Evolutionary conservation across 2,888 invertebrate species (phyloP).

Genomic region (Lasioglossum calceatum): DNA sequence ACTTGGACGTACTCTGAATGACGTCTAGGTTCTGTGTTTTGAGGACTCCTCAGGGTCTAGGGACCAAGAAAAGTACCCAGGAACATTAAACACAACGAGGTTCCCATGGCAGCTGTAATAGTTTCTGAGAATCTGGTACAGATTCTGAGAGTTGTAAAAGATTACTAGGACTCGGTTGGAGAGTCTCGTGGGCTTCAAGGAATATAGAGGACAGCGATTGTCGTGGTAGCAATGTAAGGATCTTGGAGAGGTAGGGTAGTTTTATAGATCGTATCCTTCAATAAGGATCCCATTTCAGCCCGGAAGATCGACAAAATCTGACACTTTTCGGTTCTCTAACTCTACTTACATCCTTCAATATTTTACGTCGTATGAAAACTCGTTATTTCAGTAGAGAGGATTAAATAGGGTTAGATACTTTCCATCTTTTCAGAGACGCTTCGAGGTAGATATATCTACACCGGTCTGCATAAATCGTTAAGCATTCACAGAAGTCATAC

Average conservation of each 20-base stretch:
- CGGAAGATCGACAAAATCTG: neutral
- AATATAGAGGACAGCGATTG: neutral
- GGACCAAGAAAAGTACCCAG: neutral
- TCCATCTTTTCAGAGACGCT: neutral
- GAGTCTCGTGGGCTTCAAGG: neutral
- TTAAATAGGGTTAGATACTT: neutral
- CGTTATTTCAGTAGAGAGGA: neutral
- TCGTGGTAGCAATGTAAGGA: neutral
- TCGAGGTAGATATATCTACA: neutral
- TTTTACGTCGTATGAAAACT: neutral
- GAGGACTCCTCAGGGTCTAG: neutral
- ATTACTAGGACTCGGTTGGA: neutral
- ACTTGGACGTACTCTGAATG: neutral
- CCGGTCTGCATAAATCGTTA: conserved; percentile 55
- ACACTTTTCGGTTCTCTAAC: neutral
- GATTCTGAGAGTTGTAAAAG: conserved; percentile 4
- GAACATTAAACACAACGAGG: neutral
- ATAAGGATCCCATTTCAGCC: neutral
- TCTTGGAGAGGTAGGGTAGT: neutral
- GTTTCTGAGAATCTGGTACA: neutral
- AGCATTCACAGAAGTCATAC: conserved; percentile 65
- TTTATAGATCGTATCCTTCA: neutral
- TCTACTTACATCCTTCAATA: neutral
- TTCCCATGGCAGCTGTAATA: neutral
- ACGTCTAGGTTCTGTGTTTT: neutral